A percentile compares a stretch with the other conserved stretches of the same genome.
Evolutionary conservation across 64 coral and sea anemone species (phyloP).

Genomic region (Stichodactyla mertensii): DNA sequence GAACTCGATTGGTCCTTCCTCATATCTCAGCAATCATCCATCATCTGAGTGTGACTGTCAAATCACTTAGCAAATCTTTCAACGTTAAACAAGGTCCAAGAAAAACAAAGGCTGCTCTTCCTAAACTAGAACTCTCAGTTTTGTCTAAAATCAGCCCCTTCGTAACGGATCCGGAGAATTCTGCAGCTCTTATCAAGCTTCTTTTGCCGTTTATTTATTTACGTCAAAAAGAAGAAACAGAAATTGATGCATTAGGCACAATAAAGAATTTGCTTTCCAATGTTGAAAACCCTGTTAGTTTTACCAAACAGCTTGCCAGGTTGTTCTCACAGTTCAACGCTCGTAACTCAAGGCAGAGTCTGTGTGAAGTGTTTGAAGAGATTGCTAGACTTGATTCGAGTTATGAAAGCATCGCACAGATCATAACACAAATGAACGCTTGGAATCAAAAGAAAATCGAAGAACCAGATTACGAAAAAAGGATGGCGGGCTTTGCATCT

Average conservation of each 20-base stretch:
- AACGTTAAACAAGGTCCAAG: slow-evolving; percentile 26
- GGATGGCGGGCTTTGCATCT: slow-evolving; percentile 43
- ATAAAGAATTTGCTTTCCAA: slow-evolving; percentile 65
- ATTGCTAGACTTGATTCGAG: slow-evolving; percentile 42
- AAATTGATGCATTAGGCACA: slow-evolving; percentile 59
- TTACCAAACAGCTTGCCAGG: slow-evolving; percentile 52
- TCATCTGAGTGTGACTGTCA: slow-evolving; percentile 55
- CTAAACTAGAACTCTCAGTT: slow-evolving; percentile 79
- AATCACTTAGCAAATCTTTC: slow-evolving; percentile 28
- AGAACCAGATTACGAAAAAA: slow-evolving; percentile 68
- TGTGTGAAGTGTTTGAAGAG: slow-evolving; percentile 74
- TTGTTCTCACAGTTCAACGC: slow-evolving; percentile 66
- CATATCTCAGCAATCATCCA: slow-evolving; percentile 69
- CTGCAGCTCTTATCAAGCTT: slow-evolving; percentile 31
- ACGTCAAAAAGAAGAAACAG: slow-evolving; percentile 67
- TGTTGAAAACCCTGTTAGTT: slow-evolving; percentile 38
- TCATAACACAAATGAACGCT: slow-evolving; percentile 55
- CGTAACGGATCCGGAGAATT: slow-evolving; percentile 60
- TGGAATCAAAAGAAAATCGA: slow-evolving; percentile 70
- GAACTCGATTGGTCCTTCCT: slow-evolving; percentile 67
- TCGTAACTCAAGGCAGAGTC: slow-evolving; percentile 58
- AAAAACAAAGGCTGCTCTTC: slow-evolving; percentile 39
- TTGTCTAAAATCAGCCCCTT: slow-evolving; percentile 92
- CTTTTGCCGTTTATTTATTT: slow-evolving; percentile 60
- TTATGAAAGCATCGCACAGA: slow-evolving; percentile 27